phyloP scores from a whole-genome alignment of 2,113 vertebrate species.

The Lophura nycthemera region DNA sequence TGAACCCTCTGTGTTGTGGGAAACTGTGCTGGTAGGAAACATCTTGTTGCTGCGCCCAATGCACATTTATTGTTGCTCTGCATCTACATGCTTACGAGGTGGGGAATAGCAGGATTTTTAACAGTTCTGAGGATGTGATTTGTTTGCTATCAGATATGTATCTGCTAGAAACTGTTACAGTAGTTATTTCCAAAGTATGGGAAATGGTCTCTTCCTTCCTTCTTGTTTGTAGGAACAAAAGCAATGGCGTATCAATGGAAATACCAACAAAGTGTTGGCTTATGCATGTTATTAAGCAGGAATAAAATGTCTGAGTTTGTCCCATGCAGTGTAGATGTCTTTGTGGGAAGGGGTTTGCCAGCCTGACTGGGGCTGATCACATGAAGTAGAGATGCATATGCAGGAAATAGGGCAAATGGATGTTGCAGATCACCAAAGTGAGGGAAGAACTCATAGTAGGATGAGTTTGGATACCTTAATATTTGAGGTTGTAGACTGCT shows the following conservation, averaged over 20 bases:
- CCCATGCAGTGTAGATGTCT: not conserved
- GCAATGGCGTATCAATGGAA: not conserved
- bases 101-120: not conserved
- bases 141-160: not conserved
- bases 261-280: not conserved
- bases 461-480: not conserved
- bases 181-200: not conserved
- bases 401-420: not conserved
- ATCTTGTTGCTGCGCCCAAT: not conserved
- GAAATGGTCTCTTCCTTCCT: not conserved
- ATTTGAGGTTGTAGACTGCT: not conserved
- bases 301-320: not conserved
- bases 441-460: not conserved
- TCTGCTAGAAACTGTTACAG: not conserved
- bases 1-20: not conserved
- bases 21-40: not conserved
- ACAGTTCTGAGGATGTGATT: not conserved
- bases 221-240: not conserved
- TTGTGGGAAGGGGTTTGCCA: not conserved
- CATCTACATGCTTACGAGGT: rapidly evolving
- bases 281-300: not conserved
- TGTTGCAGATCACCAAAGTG: not conserved
- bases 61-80: not conserved
- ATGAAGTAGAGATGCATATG: rapidly evolving
- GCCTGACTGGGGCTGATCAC: rapidly evolving